phyloP scores from a whole-genome alignment of 1,140 invertebrate species.

The Drosophila bifasciata region DNA sequence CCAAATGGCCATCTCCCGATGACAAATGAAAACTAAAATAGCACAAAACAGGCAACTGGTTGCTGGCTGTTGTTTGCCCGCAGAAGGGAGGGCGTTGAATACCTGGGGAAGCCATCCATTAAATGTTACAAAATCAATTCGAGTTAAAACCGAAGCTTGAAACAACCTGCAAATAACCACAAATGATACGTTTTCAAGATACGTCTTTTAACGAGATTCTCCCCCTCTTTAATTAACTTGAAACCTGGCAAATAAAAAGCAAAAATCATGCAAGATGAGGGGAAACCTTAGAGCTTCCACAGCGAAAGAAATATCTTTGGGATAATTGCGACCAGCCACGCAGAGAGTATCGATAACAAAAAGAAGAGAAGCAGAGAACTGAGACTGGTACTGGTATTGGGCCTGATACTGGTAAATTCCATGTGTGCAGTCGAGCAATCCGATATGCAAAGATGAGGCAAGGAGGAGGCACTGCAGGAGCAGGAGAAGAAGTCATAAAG shows the following conservation, averaged over 20 bases:
- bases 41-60: conserved; percentile 43
- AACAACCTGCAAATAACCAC: not conserved
- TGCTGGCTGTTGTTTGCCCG: not conserved
- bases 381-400: no score
- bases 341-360: conserved; percentile 55
- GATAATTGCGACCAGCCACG: conserved; percentile 43
- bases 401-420: conserved; percentile 28
- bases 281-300: not conserved
- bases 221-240: conserved; percentile 23
- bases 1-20: conserved; percentile 63
- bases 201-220: conserved; percentile 10
- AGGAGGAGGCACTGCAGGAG: conserved; percentile 2
- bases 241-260: conserved; percentile 9
- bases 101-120: conserved; percentile 25
- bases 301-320: conserved; percentile 7
- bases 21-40: conserved; percentile 79
- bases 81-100: not conserved
- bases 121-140: conserved; percentile 2
- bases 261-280: conserved; percentile 18
- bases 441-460: conserved; percentile 55
- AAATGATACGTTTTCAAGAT: not conserved
- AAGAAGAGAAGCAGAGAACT: conserved; percentile 7
- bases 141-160: not conserved
- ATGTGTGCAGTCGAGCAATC: conserved; percentile 60
- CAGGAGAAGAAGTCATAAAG: conserved; percentile 63